Evolutionary conservation across 1,140 invertebrate species (phyloP).

Genomic region (Probaryconus sp.): DNA sequence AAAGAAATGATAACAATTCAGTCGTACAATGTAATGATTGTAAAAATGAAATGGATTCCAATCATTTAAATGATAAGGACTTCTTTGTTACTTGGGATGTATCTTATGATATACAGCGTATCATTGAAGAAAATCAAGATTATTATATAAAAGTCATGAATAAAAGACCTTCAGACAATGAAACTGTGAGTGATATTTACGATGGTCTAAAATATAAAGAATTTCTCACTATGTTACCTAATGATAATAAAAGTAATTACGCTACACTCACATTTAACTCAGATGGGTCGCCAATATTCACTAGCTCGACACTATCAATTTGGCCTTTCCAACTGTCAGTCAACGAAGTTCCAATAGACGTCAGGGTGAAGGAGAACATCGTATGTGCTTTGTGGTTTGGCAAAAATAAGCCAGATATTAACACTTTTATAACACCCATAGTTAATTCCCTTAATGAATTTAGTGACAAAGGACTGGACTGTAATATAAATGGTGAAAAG

Average conservation of each 20-base stretch:
- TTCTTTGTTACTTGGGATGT: slow-evolving; percentile 24
- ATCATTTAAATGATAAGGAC: neutral
- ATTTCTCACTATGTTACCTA: neutral
- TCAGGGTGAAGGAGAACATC: slow-evolving; percentile 4
- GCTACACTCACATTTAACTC: slow-evolving; percentile 20
- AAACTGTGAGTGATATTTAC: slow-evolving; percentile 8
- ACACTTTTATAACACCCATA: slow-evolving; percentile 2
- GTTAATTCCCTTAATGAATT: slow-evolving; percentile 2
- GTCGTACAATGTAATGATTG: slow-evolving; percentile 1
- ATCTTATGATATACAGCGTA: slow-evolving; percentile 1
- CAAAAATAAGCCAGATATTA: slow-evolving; percentile 18
- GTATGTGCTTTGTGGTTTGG: slow-evolving; percentile 17
- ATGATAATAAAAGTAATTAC: neutral
- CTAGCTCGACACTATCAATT: slow-evolving; percentile 19
- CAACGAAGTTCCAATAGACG: slow-evolving; percentile 21
- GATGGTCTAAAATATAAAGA: slow-evolving; percentile 14
- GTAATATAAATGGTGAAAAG: neutral
- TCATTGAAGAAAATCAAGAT: slow-evolving; percentile 11
- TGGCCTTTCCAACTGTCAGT: slow-evolving; percentile 25
- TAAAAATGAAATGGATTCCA: neutral
- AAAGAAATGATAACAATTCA: neutral
- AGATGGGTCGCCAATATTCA: slow-evolving; percentile 19
- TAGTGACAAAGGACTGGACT: neutral
- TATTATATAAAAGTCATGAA: slow-evolving; percentile 14
- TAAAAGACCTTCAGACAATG: neutral